A percentile compares a stretch with the other conserved stretches of the same genome.
Evolutionary conservation across 2,888 invertebrate genomes (phyloP).

Genomic region (Tetranychus piercei): DNA sequence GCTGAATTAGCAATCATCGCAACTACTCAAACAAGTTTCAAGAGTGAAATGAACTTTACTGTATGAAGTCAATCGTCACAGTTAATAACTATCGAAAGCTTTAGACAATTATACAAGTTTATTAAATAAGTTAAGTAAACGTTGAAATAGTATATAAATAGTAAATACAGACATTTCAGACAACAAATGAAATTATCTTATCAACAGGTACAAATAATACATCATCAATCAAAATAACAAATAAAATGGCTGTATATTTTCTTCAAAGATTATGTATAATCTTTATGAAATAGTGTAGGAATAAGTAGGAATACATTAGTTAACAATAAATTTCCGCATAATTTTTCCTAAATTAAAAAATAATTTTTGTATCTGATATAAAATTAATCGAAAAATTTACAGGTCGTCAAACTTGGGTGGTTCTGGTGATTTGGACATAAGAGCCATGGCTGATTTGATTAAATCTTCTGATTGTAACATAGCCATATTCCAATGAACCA

Average conservation of each 20-base stretch:
- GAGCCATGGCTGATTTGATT: neutral
- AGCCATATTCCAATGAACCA: conserved; percentile 46
- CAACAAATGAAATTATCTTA: too few relatives aligned
- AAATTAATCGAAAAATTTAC: neutral
- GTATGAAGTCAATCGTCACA: neutral
- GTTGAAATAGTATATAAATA: too few relatives aligned
- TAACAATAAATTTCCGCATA: neutral
- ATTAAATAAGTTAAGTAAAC: neutral
- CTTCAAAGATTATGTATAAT: neutral
- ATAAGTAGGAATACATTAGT: neutral
- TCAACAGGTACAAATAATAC: too few relatives aligned
- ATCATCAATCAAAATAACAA: too few relatives aligned
- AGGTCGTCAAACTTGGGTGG: conserved; percentile 6
- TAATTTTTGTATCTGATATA: neutral
- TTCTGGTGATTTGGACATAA: neutral
- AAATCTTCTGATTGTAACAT: conserved; percentile 37
- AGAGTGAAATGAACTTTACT: neutral
- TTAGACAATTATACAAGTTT: neutral
- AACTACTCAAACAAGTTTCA: neutral
- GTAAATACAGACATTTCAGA: too few relatives aligned
- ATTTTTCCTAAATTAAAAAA: neutral
- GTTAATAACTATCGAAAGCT: neutral
- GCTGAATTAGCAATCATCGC: too few relatives aligned
- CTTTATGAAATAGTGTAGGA: neutral
- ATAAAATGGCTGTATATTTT: too few relatives aligned